Evolutionary conservation across 2,888 invertebrate species (phyloP).

Genomic region (Helicoverpa assulta): DNA sequence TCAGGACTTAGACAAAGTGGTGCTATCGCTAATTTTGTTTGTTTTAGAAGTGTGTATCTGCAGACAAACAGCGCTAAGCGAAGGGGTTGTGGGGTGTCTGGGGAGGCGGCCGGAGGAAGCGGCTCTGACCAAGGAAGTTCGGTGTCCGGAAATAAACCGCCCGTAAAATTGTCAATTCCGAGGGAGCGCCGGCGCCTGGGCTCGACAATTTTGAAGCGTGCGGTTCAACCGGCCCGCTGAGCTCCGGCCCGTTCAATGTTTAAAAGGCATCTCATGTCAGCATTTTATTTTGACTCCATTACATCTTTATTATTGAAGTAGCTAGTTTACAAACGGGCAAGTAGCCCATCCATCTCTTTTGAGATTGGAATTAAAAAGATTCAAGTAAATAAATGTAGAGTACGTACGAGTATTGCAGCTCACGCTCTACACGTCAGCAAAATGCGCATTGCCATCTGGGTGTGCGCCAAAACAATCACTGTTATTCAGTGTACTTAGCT

Average conservation of each 20-base stretch:
- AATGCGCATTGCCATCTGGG: constrained; percentile 86
- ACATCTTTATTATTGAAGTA: constrained; percentile 41
- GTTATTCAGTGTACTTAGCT: constrained; percentile 85
- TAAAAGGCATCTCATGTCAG: constrained; percentile 68
- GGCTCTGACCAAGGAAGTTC: constrained; percentile 86
- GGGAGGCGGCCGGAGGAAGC: constrained; percentile 72
- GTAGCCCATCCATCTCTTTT: constrained; percentile 17
- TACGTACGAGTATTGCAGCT: constrained; percentile 58
- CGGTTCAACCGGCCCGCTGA: constrained; percentile 67
- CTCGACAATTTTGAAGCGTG: constrained; percentile 83
- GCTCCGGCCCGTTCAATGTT: constrained; percentile 65
- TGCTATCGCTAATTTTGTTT: constrained; percentile 56
- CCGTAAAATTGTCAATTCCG: constrained; percentile 93
- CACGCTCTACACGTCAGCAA: constrained; percentile 79
- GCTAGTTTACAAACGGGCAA: constrained; percentile 15
- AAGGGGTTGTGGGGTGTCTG: constrained; percentile 75
- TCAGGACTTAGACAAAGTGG: constrained; percentile 35
- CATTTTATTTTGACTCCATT: constrained; percentile 59
- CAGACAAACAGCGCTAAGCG: constrained; percentile 71
- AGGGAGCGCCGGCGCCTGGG: constrained; percentile 81
- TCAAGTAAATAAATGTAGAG: constrained; percentile 53
- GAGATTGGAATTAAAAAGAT: constrained; percentile 50
- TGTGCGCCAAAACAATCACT: constrained; percentile 88
- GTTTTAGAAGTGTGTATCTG: constrained; percentile 69
- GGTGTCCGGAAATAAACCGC: constrained; percentile 92